These are phyloP conservation scores for Hippoglossus stenolepis DNA, from an alignment of 2,113 vertebrate species.

Conservation along the genomic window DNA sequence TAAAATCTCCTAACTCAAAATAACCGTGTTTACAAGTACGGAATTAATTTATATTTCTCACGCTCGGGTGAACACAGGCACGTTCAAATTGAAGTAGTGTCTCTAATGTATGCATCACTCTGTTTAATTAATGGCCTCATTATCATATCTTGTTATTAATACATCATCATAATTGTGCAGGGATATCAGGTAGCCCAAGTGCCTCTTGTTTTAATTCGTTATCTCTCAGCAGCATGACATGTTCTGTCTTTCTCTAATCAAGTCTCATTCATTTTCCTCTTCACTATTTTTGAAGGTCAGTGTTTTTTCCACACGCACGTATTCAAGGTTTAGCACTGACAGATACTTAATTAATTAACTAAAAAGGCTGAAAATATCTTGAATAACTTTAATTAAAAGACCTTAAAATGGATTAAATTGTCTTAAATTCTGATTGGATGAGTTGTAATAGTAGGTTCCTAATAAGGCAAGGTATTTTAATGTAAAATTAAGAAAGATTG, in stretches of 20 bases:
- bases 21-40: constrained; percentile 8
- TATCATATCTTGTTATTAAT: constrained; percentile 34
- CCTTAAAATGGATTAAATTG: too few species aligned
- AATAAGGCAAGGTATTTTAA: too few species aligned
- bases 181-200: constrained; percentile 9
- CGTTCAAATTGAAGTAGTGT: constrained; percentile 25
- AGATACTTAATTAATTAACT: too few species aligned
- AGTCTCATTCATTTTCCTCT: background rate
- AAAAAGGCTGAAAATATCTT: too few species aligned
- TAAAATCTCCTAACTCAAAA: constrained; percentile 16
- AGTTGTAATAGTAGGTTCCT: too few species aligned
- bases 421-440: too few species aligned
- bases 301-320: background rate
- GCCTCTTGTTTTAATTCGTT: constrained; percentile 32
- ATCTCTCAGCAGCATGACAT: background rate
- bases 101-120: constrained; percentile 21
- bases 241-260: background rate
- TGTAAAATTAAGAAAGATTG: too few species aligned
- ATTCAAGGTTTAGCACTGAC: background rate
- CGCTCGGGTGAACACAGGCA: constrained; percentile 15
- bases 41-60: constrained; percentile 15
- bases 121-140: constrained; percentile 54
- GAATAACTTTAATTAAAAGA: too few species aligned
- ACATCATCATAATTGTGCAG: constrained; percentile 22
- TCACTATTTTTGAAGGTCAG: background rate